Evolutionary conservation across 2,888 invertebrate genomes (phyloP).

Genomic region (Malthinus seriepunctatus): DNA sequence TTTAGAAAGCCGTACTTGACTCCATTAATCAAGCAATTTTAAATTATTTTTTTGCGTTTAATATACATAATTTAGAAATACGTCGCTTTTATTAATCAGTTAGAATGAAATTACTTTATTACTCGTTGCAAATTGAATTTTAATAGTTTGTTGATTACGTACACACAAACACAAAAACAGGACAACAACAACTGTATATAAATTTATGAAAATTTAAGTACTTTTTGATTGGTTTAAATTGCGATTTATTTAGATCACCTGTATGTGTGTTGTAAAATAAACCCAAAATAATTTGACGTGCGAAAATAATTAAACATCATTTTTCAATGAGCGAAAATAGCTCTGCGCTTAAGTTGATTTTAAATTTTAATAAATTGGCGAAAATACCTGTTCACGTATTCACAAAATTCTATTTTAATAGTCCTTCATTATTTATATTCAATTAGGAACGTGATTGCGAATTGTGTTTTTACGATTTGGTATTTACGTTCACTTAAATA

Average conservation of each 20-base stretch:
- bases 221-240: conserved; percentile 21
- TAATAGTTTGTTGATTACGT: conserved; percentile 5
- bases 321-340: too few species aligned
- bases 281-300: too few species aligned
- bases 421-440: too few species aligned
- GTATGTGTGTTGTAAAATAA: neutral
- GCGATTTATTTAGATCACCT: conserved; percentile 16
- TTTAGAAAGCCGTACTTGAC: too few species aligned
- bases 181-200: neutral
- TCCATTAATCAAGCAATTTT: neutral
- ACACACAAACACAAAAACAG: neutral
- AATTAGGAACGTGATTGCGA: too few species aligned
- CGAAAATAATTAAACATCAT: too few species aligned
- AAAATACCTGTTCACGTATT: too few species aligned
- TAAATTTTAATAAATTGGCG: too few species aligned
- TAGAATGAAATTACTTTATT: neutral
- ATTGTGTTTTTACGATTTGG: too few species aligned
- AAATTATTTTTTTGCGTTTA: neutral
- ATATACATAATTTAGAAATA: neutral
- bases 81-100: neutral
- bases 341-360: too few species aligned
- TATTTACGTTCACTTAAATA: too few species aligned
- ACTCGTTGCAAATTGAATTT: conserved; percentile 4
- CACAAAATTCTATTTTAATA: too few species aligned
- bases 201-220: conserved; percentile 22